Percentiles rank a stretch among this genome's conserved stretches.
Evolutionary conservation across 2,113 vertebrate genomes (phyloP).

Genomic region (Ochotona curzoniae): DNA sequence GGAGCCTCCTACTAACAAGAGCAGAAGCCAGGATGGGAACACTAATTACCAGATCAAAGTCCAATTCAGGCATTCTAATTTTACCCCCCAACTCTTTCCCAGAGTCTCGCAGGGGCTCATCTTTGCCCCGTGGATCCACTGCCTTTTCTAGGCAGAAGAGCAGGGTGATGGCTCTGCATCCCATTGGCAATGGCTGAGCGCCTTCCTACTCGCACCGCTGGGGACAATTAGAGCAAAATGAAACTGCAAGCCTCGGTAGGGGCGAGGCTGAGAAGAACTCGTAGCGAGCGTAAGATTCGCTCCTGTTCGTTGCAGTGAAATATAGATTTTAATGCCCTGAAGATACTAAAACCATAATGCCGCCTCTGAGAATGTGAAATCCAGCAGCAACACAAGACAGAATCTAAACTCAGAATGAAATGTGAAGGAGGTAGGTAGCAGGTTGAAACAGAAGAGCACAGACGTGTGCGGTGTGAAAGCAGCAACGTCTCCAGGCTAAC

Average conservation of each 20-base stretch:
- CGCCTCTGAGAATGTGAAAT: conserved; percentile 63
- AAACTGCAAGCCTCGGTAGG: conserved; percentile 70
- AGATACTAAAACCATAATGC: conserved; percentile 66
- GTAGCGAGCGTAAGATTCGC: conserved; percentile 76
- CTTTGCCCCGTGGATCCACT: conserved; percentile 76
- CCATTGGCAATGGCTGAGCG: conserved; percentile 46
- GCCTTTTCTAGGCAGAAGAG: conserved; percentile 74
- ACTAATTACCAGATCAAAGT: conserved; percentile 65
- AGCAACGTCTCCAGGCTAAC: conserved; percentile 63
- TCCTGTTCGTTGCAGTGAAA: conserved; percentile 69
- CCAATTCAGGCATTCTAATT: conserved; percentile 35
- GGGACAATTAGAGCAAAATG: conserved; percentile 82
- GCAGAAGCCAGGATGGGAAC: conserved; percentile 39
- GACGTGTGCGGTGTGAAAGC: conserved; percentile 23
- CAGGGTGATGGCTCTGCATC: conserved; percentile 1
- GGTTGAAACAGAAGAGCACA: conserved; percentile 10
- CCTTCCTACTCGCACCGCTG: conserved; percentile 66
- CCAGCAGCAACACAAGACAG: conserved; percentile 65
- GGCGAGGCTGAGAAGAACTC: conserved; percentile 58
- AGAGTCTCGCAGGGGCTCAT: conserved; percentile 57
- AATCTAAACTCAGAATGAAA: conserved; percentile 38
- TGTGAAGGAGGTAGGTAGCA: conserved; percentile 64
- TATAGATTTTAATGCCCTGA: conserved; percentile 78
- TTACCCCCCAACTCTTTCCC: conserved; percentile 55
- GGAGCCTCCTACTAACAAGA: conserved; percentile 27